phyloP scores from a whole-genome alignment of 2,113 vertebrate genomes.

The Paratilapia polleni region DNA sequence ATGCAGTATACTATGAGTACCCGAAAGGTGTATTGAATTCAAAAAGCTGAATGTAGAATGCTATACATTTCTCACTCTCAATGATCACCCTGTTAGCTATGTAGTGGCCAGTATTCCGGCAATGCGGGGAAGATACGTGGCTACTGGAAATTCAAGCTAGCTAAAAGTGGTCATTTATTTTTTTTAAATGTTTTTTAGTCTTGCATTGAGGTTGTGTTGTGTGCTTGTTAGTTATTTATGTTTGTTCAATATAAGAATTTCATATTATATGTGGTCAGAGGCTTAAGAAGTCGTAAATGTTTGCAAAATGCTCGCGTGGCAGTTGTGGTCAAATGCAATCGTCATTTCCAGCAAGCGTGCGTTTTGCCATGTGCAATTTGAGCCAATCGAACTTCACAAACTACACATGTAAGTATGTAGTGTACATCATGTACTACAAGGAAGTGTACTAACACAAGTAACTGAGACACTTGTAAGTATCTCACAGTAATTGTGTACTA shows the following conservation, averaged over 20 bases:
- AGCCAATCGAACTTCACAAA: background rate
- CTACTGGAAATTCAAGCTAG: background rate
- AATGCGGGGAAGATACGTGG: rapidly evolving
- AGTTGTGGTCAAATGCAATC: background rate
- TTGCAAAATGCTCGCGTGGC: too few species aligned
- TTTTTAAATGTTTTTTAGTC: background rate
- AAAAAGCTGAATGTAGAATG: too few species aligned
- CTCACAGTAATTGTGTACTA: background rate
- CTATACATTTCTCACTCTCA: too few species aligned
- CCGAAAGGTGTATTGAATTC: background rate
- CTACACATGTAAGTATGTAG: background rate
- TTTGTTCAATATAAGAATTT: too few species aligned
- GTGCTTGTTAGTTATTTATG: too few species aligned
- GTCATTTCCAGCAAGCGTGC: background rate
- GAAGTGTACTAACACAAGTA: too few species aligned
- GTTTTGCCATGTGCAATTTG: background rate
- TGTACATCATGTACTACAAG: background rate
- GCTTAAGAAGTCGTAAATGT: too few species aligned
- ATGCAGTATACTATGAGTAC: background rate
- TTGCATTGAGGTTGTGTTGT: too few species aligned
- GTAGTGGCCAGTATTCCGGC: background rate
- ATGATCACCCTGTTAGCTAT: background rate
- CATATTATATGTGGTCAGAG: too few species aligned
- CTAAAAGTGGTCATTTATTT: background rate
- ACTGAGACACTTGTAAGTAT: too few species aligned